Percentiles rank a stretch among this genome's conserved stretches.
Conservation (phyloP, 2,888 invertebrate genomes). For the Drosophila borborema region DNA sequence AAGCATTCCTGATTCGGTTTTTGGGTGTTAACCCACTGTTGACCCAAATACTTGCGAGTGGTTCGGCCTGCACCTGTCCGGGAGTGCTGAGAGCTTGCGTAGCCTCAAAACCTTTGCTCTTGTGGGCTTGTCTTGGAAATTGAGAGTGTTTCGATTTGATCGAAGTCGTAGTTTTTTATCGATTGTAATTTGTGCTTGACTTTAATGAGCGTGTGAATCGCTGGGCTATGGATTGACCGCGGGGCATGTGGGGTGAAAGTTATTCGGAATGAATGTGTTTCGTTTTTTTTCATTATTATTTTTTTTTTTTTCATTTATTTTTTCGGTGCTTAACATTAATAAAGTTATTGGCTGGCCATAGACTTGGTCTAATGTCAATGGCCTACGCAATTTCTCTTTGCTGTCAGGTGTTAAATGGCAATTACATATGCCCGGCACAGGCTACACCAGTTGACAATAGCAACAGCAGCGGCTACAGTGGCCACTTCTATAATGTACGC, state of each 20-base stretch:
- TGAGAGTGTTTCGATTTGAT: constrained; percentile 74
- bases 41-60: constrained; percentile 70
- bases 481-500: constrained; percentile 45
- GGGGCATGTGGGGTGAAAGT: constrained; percentile 70
- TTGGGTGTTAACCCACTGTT: constrained; percentile 74
- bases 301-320: constrained; percentile 1
- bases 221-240: constrained; percentile 38
- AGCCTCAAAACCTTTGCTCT: constrained; percentile 20
- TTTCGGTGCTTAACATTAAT: constrained; percentile 44
- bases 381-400: constrained; percentile 78
- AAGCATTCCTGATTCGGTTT: constrained; percentile 56
- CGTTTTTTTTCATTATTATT: constrained; percentile 1
- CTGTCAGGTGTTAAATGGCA: constrained; percentile 67
- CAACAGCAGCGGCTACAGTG: constrained; percentile 17
- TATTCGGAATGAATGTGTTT: constrained; percentile 19
- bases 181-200: constrained; percentile 45
- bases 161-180: constrained; percentile 34
- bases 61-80: constrained; percentile 38
- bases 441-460: constrained; percentile 40
- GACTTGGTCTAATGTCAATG: constrained; percentile 59
- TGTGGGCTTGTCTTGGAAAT: constrained; percentile 41
- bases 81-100: constrained; percentile 20
- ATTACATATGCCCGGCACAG: constrained; percentile 76
- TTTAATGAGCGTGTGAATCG: constrained; percentile 76
- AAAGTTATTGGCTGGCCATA: constrained; percentile 48